These are phyloP conservation scores for Coturnix japonica DNA, from an alignment of 2,113 vertebrate genomes.

Conservation along the genomic window DNA sequence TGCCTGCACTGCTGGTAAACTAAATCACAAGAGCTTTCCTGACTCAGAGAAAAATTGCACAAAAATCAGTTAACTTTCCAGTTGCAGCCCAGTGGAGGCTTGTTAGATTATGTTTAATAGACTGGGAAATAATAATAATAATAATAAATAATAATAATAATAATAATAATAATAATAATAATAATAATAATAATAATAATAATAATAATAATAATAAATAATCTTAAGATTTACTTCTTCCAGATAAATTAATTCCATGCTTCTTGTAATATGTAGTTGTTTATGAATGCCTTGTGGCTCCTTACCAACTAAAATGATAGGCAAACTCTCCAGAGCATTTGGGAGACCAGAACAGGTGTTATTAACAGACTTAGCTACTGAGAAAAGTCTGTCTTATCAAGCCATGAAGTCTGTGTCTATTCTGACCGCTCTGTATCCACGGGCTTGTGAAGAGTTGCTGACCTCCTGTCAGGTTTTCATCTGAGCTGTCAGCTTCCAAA, in stretches of 20 bases:
- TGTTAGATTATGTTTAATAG: not conserved
- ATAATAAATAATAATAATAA: too few relatives aligned
- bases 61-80: not conserved
- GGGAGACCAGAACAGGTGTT: not conserved
- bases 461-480: constrained; percentile 41
- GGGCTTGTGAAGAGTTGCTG: not conserved
- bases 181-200: too few relatives aligned
- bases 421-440: not conserved
- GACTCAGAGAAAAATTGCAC: not conserved
- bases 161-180: too few relatives aligned
- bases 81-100: not conserved
- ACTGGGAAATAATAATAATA: not conserved
- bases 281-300: not conserved
- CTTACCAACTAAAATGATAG: not conserved
- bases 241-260: not conserved
- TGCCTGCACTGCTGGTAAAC: not conserved
- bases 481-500: constrained; percentile 33
- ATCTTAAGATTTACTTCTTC: not conserved
- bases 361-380: constrained; percentile 21
- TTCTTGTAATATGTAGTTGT: not conserved
- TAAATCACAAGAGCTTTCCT: not conserved
- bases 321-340: not conserved
- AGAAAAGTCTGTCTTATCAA: not conserved
- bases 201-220: too few relatives aligned
- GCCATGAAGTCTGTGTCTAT: not conserved